A percentile compares a stretch with the other conserved stretches of the same genome.
phyloP scores from a whole-genome alignment of 2,113 vertebrate species.

The Tauraco erythrolophus region DNA sequence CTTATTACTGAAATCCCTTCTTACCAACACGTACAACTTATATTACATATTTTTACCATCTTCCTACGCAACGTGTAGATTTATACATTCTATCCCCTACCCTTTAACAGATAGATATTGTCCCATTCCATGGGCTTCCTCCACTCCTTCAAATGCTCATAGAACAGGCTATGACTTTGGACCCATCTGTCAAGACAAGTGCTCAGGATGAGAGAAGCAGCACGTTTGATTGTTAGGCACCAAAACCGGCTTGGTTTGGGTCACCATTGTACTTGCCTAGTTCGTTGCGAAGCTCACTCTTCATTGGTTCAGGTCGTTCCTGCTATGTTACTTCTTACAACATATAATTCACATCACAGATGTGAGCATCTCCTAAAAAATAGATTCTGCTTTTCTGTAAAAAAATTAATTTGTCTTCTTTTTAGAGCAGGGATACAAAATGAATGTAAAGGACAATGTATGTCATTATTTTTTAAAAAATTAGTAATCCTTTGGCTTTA shows the following conservation, averaged over 20 bases:
- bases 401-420: background rate
- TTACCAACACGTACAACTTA: background rate
- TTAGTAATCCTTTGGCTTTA: background rate
- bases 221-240: background rate
- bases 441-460: background rate
- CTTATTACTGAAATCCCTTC: background rate
- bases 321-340: background rate
- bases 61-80: background rate
- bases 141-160: no score
- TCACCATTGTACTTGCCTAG: background rate
- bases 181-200: no score
- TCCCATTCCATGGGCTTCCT: no score
- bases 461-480: background rate
- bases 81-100: no score
- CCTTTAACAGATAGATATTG: no score
- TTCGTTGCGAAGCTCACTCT: background rate
- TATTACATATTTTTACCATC: no score
- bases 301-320: rapidly evolving
- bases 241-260: background rate
- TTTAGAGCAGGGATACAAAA: background rate
- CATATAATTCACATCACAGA: no score
- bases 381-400: background rate
- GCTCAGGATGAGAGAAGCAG: background rate
- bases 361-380: background rate
- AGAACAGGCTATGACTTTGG: no score